These are phyloP conservation scores for Bradypus variegatus DNA, from an alignment of 2,797 vertebrate species.

Conservation along the genomic window DNA sequence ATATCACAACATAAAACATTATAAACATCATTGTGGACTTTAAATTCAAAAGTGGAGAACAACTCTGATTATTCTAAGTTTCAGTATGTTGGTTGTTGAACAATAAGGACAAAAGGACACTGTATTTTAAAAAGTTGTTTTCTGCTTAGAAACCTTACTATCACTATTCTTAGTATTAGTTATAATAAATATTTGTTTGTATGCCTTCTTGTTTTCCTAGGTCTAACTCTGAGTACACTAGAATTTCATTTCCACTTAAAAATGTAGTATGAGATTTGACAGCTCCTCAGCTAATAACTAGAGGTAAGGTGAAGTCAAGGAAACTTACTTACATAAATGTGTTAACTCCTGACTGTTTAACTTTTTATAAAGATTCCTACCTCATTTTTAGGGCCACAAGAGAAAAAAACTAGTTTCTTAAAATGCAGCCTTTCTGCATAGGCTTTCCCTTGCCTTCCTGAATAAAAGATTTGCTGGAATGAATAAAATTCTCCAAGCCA, in stretches of 20 bases:
- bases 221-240: slow-evolving; percentile 9
- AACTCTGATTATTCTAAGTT: slow-evolving; percentile 1
- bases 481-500: slow-evolving; percentile 3
- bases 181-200: slow-evolving; percentile 31
- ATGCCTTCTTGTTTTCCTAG: background rate
- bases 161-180: slow-evolving; percentile 5
- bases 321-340: background rate
- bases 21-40: slow-evolving; percentile 10
- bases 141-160: background rate
- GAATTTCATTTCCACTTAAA: slow-evolving; percentile 20
- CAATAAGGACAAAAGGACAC: slow-evolving; percentile 30
- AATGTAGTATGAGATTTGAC: background rate
- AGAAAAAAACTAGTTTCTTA: slow-evolving; percentile 37
- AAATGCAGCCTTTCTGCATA: background rate
- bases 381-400: slow-evolving; percentile 35
- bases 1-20: background rate
- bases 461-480: slow-evolving; percentile 16
- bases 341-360: slow-evolving; percentile 15
- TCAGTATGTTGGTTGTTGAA: slow-evolving; percentile 19
- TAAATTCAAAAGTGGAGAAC: slow-evolving; percentile 39
- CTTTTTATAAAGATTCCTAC: slow-evolving; percentile 20
- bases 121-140: slow-evolving; percentile 33
- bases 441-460: background rate
- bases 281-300: slow-evolving; percentile 15
- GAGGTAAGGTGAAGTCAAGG: slow-evolving; percentile 25